These are phyloP conservation scores for Phaethon lepturus DNA, from an alignment of 2,113 vertebrate genomes.

Conservation along the genomic window DNA sequence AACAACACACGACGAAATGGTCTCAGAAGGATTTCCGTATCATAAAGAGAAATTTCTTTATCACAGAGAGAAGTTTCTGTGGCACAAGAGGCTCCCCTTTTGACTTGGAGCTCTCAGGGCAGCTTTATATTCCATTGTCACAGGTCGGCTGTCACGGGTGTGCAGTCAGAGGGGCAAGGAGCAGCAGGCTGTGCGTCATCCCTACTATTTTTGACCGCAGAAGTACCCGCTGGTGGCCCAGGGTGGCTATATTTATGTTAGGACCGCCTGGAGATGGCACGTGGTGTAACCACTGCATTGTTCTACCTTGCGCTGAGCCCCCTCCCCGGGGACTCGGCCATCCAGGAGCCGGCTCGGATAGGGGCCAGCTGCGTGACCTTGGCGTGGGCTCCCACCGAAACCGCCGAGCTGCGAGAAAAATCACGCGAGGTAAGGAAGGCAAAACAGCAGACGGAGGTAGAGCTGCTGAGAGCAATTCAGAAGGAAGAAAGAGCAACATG, in stretches of 20 bases:
- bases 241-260: constrained; percentile 10
- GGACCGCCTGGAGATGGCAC: not conserved
- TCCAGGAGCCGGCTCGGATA: not conserved
- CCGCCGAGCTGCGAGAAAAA: rapidly evolving
- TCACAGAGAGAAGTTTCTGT: not conserved
- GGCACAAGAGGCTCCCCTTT: not conserved
- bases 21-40: not conserved
- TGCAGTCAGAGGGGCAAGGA: not conserved
- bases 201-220: not conserved
- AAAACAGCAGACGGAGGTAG: rapidly evolving
- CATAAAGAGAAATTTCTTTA: not conserved
- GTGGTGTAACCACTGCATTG: not conserved
- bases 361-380: rapidly evolving
- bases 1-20: not conserved
- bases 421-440: rapidly evolving
- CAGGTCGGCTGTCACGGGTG: not conserved
- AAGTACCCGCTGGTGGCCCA: not conserved
- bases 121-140: not conserved
- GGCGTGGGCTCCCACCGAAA: rapidly evolving
- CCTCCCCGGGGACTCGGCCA: rapidly evolving
- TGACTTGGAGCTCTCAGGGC: not conserved
- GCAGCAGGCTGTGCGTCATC: not conserved
- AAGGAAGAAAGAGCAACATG: not conserved
- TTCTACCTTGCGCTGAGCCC: not conserved
- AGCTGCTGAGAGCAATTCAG: not conserved